phyloP scores from a whole-genome alignment of 2,797 vertebrate genomes.

The Poliocrania exsul region DNA sequence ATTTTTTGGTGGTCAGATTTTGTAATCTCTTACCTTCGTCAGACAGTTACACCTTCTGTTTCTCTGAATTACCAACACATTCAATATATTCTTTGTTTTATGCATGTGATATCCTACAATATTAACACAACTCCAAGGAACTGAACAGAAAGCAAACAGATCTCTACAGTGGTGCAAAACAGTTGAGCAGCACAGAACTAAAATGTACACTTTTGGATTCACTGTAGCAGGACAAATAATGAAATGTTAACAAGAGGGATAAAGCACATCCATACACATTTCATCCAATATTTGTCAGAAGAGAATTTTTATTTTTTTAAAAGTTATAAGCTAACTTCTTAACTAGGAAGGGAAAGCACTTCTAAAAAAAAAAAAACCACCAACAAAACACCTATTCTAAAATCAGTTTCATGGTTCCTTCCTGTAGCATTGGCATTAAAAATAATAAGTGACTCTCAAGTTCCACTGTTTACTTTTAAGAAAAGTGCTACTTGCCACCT shows the following conservation, averaged over 20 bases:
- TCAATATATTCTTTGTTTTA: not conserved
- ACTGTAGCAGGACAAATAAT: not conserved
- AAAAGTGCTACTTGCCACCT: not conserved
- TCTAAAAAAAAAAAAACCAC: not conserved
- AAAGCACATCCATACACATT: not conserved
- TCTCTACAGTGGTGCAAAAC: not conserved
- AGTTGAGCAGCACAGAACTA: not conserved
- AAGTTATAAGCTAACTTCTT: not conserved
- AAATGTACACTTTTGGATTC: not conserved
- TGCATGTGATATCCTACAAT: not conserved
- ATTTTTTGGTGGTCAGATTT: not conserved
- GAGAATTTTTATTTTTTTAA: not conserved
- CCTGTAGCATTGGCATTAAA: not conserved
- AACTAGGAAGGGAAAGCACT: rapidly evolving
- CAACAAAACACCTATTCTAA: not conserved
- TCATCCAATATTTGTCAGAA: not conserved
- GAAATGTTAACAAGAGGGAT: rapidly evolving
- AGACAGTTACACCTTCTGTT: not conserved
- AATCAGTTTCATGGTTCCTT: not conserved
- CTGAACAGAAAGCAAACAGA: rapidly evolving
- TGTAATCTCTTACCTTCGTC: not conserved
- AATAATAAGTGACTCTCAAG: rapidly evolving
- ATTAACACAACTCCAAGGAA: not conserved
- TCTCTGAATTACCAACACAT: no score
- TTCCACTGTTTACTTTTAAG: not conserved